Conservation (phyloP, 1,140 invertebrate genomes). For the Drosophila cardini region DNA sequence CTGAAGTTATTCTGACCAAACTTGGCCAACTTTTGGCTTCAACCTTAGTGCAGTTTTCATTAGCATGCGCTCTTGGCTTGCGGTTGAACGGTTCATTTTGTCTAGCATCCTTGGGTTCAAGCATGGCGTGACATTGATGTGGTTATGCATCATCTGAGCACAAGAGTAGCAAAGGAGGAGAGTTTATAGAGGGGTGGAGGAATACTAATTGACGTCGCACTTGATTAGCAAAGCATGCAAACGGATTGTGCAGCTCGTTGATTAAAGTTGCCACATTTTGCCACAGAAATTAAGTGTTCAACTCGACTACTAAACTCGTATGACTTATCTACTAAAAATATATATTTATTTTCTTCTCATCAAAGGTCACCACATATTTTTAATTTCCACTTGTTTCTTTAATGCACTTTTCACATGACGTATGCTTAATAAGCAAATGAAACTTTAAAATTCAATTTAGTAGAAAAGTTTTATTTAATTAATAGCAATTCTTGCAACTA, state of each 20-base stretch:
- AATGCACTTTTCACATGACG: slow-evolving; percentile 3
- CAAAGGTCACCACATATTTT: background rate
- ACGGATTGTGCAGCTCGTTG: background rate
- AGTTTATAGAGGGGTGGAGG: background rate
- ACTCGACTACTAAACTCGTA: too few relatives aligned
- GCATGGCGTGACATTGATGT: slow-evolving; percentile 55
- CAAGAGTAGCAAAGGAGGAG: background rate
- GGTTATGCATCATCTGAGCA: slow-evolving; percentile 52
- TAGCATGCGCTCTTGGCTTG: slow-evolving; percentile 50
- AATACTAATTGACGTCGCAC: slow-evolving; percentile 26
- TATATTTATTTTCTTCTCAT: background rate
- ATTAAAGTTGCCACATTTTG: slow-evolving; percentile 10
- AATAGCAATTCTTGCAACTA: slow-evolving; percentile 45
- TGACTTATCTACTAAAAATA: too few relatives aligned
- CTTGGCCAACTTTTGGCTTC: slow-evolving; percentile 21
- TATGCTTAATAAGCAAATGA: slow-evolving; percentile 50
- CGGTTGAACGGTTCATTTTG: slow-evolving; percentile 24
- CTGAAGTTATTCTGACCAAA: slow-evolving; percentile 58
- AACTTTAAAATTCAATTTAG: slow-evolving; percentile 59
- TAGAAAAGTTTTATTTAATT: slow-evolving; percentile 62
- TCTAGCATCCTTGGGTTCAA: slow-evolving; percentile 1
- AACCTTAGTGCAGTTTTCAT: slow-evolving; percentile 57
- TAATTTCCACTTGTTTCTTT: background rate
- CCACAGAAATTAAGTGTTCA: background rate
- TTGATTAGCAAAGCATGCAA: slow-evolving; percentile 15